A percentile compares a stretch with the other conserved stretches of the same genome.
Conservation (phyloP, 2,888 invertebrate genomes). For the Geotrupes spiniger region DNA sequence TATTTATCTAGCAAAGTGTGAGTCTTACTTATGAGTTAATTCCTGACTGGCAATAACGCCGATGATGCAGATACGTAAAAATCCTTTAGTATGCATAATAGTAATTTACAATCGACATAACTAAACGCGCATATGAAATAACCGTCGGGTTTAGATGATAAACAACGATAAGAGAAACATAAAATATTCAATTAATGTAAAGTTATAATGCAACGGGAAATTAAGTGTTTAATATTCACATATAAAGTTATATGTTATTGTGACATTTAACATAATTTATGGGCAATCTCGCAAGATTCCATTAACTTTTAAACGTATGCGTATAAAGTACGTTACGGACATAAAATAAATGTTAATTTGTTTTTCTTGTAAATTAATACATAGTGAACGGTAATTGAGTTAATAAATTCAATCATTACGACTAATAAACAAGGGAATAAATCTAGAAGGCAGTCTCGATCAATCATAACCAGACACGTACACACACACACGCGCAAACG, state of each 20-base stretch:
- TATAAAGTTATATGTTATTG: slow-evolving; percentile 26
- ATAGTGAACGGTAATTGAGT: slow-evolving; percentile 23
- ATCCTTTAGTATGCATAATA: too few relatives aligned
- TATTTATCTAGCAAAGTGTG: too few relatives aligned
- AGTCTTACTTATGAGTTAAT: too few relatives aligned
- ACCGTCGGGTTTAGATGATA: too few relatives aligned
- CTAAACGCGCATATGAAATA: too few relatives aligned
- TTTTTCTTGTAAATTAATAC: slow-evolving; percentile 29
- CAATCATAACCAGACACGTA: slow-evolving; percentile 23
- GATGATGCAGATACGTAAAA: too few relatives aligned
- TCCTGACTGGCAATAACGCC: too few relatives aligned
- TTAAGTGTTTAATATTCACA: slow-evolving; percentile 22
- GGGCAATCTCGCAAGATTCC: slow-evolving; percentile 20
- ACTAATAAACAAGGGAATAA: slow-evolving; percentile 30
- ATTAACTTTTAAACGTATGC: slow-evolving; percentile 17
- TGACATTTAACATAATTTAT: slow-evolving; percentile 27
- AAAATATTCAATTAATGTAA: too few relatives aligned
- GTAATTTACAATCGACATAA: too few relatives aligned
- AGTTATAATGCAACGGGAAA: slow-evolving; percentile 9
- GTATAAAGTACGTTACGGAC: slow-evolving; percentile 14
- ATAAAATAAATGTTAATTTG: slow-evolving; percentile 26
- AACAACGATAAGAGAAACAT: too few relatives aligned
- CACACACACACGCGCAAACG: too few relatives aligned
- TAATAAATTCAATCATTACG: slow-evolving; percentile 29
- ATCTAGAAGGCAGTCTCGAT: slow-evolving; percentile 24